Percentiles rank a stretch among this genome's conserved stretches.
Conservation (phyloP, 1,140 invertebrate genomes). For the Lasaia peninsularis region DNA sequence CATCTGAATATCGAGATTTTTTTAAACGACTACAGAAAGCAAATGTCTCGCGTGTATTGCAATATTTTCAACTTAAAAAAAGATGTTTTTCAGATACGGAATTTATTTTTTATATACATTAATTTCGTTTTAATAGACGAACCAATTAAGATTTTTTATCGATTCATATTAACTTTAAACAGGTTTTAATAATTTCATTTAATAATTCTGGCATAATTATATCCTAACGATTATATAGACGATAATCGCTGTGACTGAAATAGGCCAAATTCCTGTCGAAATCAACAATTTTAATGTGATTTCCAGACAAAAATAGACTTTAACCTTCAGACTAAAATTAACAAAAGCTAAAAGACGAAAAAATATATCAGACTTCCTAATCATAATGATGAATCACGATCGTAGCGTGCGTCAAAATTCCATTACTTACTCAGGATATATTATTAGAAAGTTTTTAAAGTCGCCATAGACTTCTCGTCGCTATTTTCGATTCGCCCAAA, state of each 20-base stretch:
- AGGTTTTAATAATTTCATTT: no score
- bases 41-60: no score
- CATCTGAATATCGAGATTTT: no score
- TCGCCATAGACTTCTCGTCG: conserved; percentile 40
- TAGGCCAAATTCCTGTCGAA: neutral
- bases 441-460: conserved; percentile 50
- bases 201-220: no score
- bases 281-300: conserved; percentile 15
- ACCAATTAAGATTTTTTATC: no score
- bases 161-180: no score
- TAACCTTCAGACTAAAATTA: conserved; percentile 52
- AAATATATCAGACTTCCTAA: conserved; percentile 56
- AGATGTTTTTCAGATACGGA: no score
- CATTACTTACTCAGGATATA: conserved; percentile 20
- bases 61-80: no score
- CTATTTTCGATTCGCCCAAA: conserved; percentile 19
- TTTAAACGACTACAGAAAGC: no score
- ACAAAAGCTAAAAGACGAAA: conserved; percentile 24
- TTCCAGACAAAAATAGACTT: conserved; percentile 40
- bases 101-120: no score
- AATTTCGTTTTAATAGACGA: no score
- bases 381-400: conserved; percentile 55
- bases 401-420: conserved; percentile 39
- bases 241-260: neutral
- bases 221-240: no score